These are phyloP conservation scores for Neodontobutis hainanensis DNA, from an alignment of 2,113 vertebrate species.

Conservation along the genomic window DNA sequence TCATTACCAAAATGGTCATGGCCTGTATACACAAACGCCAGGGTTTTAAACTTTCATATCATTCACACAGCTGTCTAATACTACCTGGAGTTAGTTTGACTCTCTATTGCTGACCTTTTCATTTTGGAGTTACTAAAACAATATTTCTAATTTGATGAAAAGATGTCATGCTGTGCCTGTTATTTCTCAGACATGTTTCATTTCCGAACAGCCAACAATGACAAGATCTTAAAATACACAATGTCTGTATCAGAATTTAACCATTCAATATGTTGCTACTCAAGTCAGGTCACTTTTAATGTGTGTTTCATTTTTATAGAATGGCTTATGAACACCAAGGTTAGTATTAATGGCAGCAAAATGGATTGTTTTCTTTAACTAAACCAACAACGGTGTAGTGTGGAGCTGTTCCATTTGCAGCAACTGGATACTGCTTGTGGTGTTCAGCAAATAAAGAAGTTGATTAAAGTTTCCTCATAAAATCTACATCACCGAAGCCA, in stretches of 20 bases:
- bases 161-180: not conserved
- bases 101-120: not conserved
- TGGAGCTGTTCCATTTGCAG: constrained; percentile 54
- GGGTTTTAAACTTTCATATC: no score
- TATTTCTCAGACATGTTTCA: not conserved
- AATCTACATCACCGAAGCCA: constrained; percentile 46
- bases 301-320: constrained; percentile 17
- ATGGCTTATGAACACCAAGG: constrained; percentile 23
- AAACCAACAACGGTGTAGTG: constrained; percentile 31
- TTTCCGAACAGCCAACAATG: not conserved
- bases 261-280: constrained; percentile 2
- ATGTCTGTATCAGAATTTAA: not conserved
- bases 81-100: not conserved
- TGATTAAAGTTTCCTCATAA: constrained; percentile 67
- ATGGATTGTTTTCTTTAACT: constrained; percentile 55
- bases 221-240: not conserved
- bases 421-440: constrained; percentile 57
- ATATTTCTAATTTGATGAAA: not conserved
- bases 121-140: constrained; percentile 1
- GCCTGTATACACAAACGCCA: no score
- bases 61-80: no score
- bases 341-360: constrained; percentile 48
- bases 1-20: not conserved
- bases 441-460: constrained; percentile 66
- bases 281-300: constrained; percentile 9